Conservation (phyloP, 1,140 invertebrate species). For the Danaus melanippus region DNA sequence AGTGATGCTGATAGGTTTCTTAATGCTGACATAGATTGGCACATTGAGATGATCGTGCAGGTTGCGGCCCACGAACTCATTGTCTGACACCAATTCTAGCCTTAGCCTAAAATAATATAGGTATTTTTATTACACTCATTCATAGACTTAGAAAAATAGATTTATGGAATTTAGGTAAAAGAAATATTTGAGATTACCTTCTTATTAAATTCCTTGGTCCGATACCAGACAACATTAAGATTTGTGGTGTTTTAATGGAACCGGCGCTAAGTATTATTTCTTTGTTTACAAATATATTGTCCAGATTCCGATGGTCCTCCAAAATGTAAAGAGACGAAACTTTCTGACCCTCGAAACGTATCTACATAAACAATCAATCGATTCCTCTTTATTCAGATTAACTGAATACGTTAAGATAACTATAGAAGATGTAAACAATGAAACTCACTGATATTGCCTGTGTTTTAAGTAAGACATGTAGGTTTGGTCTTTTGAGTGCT, state of each 20-base stretch:
- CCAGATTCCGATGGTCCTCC: slow-evolving; percentile 42
- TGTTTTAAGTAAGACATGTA: slow-evolving; percentile 80
- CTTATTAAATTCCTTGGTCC: slow-evolving; percentile 71
- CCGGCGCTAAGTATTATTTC: slow-evolving; percentile 83
- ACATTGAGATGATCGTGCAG: slow-evolving; percentile 82
- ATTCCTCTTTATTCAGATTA: no score
- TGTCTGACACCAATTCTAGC: slow-evolving; percentile 69
- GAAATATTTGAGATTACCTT: slow-evolving; percentile 30
- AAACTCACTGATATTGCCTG: slow-evolving; percentile 70
- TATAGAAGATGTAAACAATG: slow-evolving; percentile 1
- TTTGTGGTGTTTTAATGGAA: slow-evolving; percentile 79
- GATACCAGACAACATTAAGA: slow-evolving; percentile 81
- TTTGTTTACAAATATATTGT: slow-evolving; percentile 73
- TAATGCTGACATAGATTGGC: slow-evolving; percentile 78
- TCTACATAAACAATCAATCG: slow-evolving; percentile 24
- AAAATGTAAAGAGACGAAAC: slow-evolving; percentile 55
- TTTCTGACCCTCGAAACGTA: slow-evolving; percentile 59
- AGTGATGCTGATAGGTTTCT: slow-evolving; percentile 76
- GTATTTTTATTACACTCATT: no score
- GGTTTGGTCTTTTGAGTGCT: slow-evolving; percentile 76
- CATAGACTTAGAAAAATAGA: not conserved
- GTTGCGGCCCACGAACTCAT: slow-evolving; percentile 75
- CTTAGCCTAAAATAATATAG: slow-evolving; percentile 29
- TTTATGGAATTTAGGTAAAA: not conserved
- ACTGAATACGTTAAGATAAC: no score